Evolutionary conservation across 1,140 invertebrate genomes (phyloP), one percentile per base, ranked within the genome.

Genomic region (Sitophilus oryzae): DNA sequence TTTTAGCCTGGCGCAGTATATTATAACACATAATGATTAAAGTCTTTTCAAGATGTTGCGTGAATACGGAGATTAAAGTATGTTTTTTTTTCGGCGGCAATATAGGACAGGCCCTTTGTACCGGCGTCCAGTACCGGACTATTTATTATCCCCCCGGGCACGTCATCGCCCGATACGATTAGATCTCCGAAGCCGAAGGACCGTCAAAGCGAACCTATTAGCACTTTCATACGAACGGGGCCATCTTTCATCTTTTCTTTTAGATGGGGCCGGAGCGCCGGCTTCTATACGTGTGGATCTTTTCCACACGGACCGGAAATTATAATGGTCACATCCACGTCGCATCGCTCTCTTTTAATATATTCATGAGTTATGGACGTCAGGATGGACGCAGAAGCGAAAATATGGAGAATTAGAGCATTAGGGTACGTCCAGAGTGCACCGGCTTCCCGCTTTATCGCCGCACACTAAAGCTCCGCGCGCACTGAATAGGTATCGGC

Each of bases 351-450:
- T 30, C 53, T 56, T 56, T 56, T 56, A 56, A 56, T 56, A 56
- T 56, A 56, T 56, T 30, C 53, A 56, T 56, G 53, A 56, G 53
- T 56, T 56, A 56, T 56, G 53, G 53, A 49, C 53, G 47, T 56
- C 43, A 56, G 46, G 25, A 18, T 19, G 4, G 16, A 21, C 38
- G 35, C 45, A 46, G 47, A 56, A 48, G n/a, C n/a, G n/a, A n/a
- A n/a, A n/a, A n/a, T n/a, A n/a, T n/a, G n/a, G n/a, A n/a, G n/a
- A n/a, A n/a, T n/a, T n/a, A n/a, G n/a, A n/a, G n/a, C n/a, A n/a
- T n/a, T n/a, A n/a, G n/a, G n/a, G n/a, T n/a, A n/a, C n/a, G n/a
- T n/a, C n/a, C n/a, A n/a, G n/a, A n/a, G n/a, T n/a, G n/a, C n/a
- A n/a, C n/a, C n/a, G n/a, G n/a, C n/a, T n/a, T n/a, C n/a, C n/a